Base-by-base conservation (phyloP, 2,888 invertebrate genomes). In the Seira musarum region DNA sequence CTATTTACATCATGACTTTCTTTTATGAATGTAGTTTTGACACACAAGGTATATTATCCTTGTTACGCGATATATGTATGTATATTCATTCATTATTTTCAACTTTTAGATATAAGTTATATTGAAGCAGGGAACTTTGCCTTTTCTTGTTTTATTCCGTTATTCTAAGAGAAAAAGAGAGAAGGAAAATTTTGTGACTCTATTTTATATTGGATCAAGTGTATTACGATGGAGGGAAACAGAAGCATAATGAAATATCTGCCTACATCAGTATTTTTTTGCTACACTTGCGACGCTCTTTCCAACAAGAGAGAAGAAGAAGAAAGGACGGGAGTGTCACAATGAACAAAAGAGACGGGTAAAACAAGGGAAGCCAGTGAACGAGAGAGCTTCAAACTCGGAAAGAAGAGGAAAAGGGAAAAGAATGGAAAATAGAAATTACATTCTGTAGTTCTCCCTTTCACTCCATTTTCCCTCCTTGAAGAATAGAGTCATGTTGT, bases 401-500 rank as follows among this genome's bases (percentile, higher is more conserved):
- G 24, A 35, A 46, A 49, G 53, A 69, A 53, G 64, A 66, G 40
- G 46, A 69, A 53, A 69, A 49, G 46, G 46, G 65, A 68, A 60
- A 77, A 77, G 76, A 76, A 76, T 69, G 69, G 49, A 64, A n/a
- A 69, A 64, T 76, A 76, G 75, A 76, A 76, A 74, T 60, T 67
- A 57, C 35, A 67, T 71, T 71, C 69, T 63, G 68, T 64, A 24
- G 24, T 30, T 70, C 57, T 60, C 70, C 24, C 70, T 69, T 60
- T 25, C 61, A 8, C 60, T 35, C 25, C 22, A 25, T 49, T 49
- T 49, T 49, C 49, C 49, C 49, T 49, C 49, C 49, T 49, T 49
- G 13, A 49, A 49, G 49, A 49, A 49, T 49, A 49, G 49, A 49
- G 49, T 49, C 49, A 49, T 68, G 49, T 68, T 46, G 35, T 46